Percentiles rank a stretch among this genome's conserved stretches.
phyloP scores from a whole-genome alignment of 1,140 invertebrate species.

The Trichonephila clavipes region DNA sequence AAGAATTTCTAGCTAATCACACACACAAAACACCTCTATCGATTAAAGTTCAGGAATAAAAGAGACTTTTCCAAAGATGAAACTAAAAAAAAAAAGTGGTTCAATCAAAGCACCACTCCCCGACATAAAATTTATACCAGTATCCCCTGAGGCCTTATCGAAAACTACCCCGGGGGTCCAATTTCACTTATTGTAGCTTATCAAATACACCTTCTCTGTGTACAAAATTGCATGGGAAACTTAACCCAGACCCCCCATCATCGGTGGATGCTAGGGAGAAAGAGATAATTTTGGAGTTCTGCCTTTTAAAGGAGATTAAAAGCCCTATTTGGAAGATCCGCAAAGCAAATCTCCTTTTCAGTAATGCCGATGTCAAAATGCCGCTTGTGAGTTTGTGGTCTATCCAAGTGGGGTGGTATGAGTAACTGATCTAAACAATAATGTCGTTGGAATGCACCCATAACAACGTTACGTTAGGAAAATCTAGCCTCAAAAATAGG shows the following conservation, averaged over 20 bases:
- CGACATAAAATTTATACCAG: too few relatives aligned
- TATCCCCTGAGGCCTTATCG: neutral
- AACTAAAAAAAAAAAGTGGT: too few relatives aligned
- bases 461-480: neutral
- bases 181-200: slow-evolving; percentile 56
- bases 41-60: too few relatives aligned
- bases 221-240: neutral
- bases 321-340: slow-evolving; percentile 20
- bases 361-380: slow-evolving; percentile 42
- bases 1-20: too few relatives aligned
- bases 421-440: neutral
- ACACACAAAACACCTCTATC: too few relatives aligned
- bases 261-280: slow-evolving; percentile 1
- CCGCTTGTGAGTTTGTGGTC: neutral
- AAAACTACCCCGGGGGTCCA: slow-evolving; percentile 53
- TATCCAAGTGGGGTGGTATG: neutral
- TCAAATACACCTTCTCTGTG: slow-evolving; percentile 23
- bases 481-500: neutral
- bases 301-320: slow-evolving; percentile 34
- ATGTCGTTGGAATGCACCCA: neutral
- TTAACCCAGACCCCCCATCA: neutral
- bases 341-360: slow-evolving; percentile 20
- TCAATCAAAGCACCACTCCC: too few relatives aligned
- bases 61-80: too few relatives aligned
- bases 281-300: slow-evolving; percentile 47